Base-by-base conservation (phyloP, 2,797 vertebrate species). In the Dendrocincla fuliginosa region DNA sequence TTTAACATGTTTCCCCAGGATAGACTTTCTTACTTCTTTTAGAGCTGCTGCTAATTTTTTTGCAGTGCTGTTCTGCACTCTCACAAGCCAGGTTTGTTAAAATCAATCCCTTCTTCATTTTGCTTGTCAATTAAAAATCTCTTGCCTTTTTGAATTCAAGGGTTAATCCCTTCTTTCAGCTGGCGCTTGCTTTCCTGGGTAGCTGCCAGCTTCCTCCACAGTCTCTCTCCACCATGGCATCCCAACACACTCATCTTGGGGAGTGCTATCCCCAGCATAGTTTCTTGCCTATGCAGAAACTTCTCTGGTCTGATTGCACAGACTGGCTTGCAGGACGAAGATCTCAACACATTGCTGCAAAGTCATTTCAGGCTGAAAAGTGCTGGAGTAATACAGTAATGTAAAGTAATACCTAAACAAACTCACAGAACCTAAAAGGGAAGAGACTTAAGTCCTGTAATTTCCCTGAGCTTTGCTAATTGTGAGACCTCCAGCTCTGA, bases 381-480 rank as follows among this genome's bases (percentile, higher is more conserved):
- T 19, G 13, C 50, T 69, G 52, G 30, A 82, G 47, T 65, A 76
- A 69, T n/a, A 56, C 32, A 41, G 49, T 37, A 73, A 61, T 37
- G 61, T 82, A 76, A 84, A 88, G 20, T 37, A 82, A 90, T 89
- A 77, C 16, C 55, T 52, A 84, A 94, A 93, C 18, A 93, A 95
- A 87, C 33, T 10, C 39, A 63, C 33, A 93, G 44, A 90, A 90
- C 14, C 55, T 76, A 56, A 44, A 86, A 77, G 50, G 69, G 61
- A 81, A 91, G 27, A 61, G 37, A 49, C 60, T 67, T 85, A 88
- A 65, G 47, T 84, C 80, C 55, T 61, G 28, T 81, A 86, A 86
- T 59, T 91, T 67, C 65, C 85, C 73, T 73, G 73, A 87, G 77
- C 63, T 93, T 87, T 89, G 47, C 55, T 95, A 95, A 89, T 92